A percentile compares a stretch with the other conserved stretches of the same genome.
Evolutionary conservation across 2,797 vertebrate species (phyloP).

Genomic region (Acanthopagrus latus): DNA sequence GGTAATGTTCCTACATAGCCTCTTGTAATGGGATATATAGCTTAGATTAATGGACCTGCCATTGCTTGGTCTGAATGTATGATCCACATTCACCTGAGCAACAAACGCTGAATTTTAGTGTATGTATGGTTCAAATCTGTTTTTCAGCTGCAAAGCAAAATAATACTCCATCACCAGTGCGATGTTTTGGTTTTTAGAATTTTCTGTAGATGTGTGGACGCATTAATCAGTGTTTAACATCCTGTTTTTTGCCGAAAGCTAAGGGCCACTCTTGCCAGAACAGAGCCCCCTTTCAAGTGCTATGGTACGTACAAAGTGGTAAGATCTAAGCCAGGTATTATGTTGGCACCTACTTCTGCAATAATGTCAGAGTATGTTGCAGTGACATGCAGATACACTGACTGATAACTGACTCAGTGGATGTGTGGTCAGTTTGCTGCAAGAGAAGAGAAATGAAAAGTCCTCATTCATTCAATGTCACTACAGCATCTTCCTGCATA

Average conservation of each 20-base stretch:
- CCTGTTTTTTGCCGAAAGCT: background rate
- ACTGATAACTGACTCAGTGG: no score
- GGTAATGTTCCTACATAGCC: conserved; percentile 44
- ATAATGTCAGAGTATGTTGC: no score
- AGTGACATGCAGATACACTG: no score
- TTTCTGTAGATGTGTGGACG: background rate
- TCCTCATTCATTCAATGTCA: no score
- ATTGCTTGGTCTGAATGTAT: conserved; percentile 30
- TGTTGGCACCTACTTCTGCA: no score
- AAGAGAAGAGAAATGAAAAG: no score
- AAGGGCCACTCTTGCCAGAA: no score
- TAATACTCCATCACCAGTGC: background rate
- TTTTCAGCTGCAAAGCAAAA: conserved; percentile 5
- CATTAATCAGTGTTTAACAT: conserved; percentile 10
- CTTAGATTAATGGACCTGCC: conserved; percentile 63
- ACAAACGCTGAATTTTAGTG: background rate
- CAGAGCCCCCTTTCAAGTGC: no score
- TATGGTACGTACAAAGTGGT: no score
- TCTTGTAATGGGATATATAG: conserved; percentile 45
- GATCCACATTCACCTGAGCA: conserved; percentile 25
- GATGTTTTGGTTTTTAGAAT: background rate
- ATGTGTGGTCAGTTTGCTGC: no score
- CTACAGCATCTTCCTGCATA: no score
- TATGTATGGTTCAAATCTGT: background rate
- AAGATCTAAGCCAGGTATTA: no score